Conservation (phyloP, 2,888 invertebrate genomes). For the Alloscopus bannaensis region DNA sequence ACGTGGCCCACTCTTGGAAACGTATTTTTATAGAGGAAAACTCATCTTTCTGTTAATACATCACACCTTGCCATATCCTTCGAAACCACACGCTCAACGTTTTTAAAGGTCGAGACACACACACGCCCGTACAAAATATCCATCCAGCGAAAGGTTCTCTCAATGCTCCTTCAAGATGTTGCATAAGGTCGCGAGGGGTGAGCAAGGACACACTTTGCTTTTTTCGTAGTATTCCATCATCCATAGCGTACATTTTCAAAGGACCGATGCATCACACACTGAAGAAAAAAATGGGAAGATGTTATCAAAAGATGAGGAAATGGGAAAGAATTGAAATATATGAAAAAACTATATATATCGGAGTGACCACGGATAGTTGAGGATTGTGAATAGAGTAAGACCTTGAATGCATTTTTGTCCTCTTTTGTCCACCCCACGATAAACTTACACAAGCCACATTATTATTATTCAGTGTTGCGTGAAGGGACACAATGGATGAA, state of each 20-base stretch:
- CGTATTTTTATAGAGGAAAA: not conserved
- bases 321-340: no score
- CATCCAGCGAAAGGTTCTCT: slow-evolving; percentile 31
- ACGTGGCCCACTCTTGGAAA: slow-evolving; percentile 34
- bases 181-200: slow-evolving; percentile 26
- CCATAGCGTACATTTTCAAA: slow-evolving; percentile 18
- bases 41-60: slow-evolving; percentile 3
- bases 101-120: no score
- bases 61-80: slow-evolving; percentile 39
- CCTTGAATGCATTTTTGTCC: slow-evolving; percentile 52
- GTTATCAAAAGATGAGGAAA: not conserved
- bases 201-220: not conserved
- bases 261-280: no score
- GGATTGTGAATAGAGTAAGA: no score
- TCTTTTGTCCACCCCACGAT: slow-evolving; percentile 41
- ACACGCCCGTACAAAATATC: not conserved
- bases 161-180: slow-evolving; percentile 12
- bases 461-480: slow-evolving; percentile 59
- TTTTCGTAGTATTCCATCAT: slow-evolving; percentile 36
- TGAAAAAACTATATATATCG: no score
- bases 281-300: no score
- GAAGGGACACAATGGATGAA: slow-evolving; percentile 38
- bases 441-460: slow-evolving; percentile 40
- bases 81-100: not conserved
- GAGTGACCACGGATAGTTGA: no score